These are phyloP conservation scores for Gastracanthus pulcherrimus DNA, from an alignment of 2,888 invertebrate genomes.

Conservation along the genomic window DNA sequence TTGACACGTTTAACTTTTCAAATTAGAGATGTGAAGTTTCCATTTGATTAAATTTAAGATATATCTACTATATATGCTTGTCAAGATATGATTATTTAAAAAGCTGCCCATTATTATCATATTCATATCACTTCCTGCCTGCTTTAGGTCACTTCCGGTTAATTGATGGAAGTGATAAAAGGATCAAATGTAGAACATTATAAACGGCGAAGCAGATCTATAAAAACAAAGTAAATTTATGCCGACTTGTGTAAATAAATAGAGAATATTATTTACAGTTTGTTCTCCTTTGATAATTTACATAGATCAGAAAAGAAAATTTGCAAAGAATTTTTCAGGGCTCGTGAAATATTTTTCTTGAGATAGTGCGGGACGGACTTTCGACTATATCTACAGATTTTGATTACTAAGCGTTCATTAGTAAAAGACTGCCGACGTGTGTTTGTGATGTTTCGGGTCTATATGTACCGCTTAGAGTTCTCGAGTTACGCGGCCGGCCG, in stretches of 20 bases:
- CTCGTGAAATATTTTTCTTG: not conserved
- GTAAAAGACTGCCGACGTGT: not conserved
- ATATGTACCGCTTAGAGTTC: not conserved
- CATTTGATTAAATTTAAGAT: no score
- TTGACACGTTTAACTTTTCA: no score
- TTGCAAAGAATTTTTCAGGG: not conserved
- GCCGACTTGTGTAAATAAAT: not conserved
- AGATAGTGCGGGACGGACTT: not conserved
- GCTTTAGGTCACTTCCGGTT: no score
- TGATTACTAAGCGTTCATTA: constrained; percentile 40
- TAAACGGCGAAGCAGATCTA: no score
- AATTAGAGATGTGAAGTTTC: no score
- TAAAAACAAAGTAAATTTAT: no score
- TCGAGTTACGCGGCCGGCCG: not conserved
- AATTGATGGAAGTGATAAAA: no score
- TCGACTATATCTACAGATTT: not conserved
- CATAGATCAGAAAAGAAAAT: not conserved
- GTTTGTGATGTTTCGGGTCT: constrained; percentile 3
- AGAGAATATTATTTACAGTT: not conserved
- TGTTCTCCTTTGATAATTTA: not conserved
- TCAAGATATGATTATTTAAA: no score
- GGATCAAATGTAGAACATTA: no score
- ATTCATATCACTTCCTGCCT: no score
- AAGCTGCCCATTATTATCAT: no score
- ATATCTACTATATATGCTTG: no score